phyloP scores from a whole-genome alignment of 2,797 vertebrate genomes.

The Pelochelys cantorii region DNA sequence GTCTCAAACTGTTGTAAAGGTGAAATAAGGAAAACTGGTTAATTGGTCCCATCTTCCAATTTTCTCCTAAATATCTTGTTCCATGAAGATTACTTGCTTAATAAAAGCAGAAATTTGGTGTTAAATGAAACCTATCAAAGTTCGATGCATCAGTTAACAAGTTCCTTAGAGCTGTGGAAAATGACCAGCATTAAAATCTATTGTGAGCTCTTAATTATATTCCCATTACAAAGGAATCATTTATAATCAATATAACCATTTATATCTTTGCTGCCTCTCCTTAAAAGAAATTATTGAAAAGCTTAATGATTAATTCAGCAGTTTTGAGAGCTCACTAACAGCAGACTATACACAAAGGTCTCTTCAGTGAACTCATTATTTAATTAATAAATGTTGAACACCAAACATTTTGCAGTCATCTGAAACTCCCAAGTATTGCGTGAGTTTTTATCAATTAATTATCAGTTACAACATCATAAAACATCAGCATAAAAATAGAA shows the following conservation, averaged over 20 bases:
- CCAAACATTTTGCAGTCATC: slow-evolving; percentile 78
- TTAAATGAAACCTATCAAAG: slow-evolving; percentile 58
- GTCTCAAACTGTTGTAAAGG: slow-evolving; percentile 70
- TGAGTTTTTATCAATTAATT: slow-evolving; percentile 87
- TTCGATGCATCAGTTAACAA: slow-evolving; percentile 39
- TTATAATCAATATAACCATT: slow-evolving; percentile 39
- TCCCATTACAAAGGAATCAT: slow-evolving; percentile 59
- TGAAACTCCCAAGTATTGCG: slow-evolving; percentile 79
- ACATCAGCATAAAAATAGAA: slow-evolving; percentile 86
- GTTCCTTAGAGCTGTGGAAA: slow-evolving; percentile 64
- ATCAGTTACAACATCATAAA: slow-evolving; percentile 87
- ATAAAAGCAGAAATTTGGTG: slow-evolving; percentile 60
- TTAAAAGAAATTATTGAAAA: slow-evolving; percentile 79
- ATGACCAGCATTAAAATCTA: slow-evolving; percentile 73
- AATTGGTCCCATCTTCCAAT: slow-evolving; percentile 36
- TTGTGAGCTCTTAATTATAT: slow-evolving; percentile 70
- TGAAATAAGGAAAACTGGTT: slow-evolving; percentile 70
- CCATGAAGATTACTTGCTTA: slow-evolving; percentile 25
- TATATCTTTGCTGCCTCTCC: slow-evolving; percentile 75
- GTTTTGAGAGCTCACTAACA: slow-evolving; percentile 78
- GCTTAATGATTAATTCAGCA: slow-evolving; percentile 80
- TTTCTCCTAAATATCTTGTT: slow-evolving; percentile 4
- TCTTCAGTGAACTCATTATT: slow-evolving; percentile 79
- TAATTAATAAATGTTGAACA: slow-evolving; percentile 81
- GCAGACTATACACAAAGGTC: slow-evolving; percentile 72